Base-by-base conservation (phyloP, 2,888 invertebrate genomes). In the Aproaerema taeniolella region DNA sequence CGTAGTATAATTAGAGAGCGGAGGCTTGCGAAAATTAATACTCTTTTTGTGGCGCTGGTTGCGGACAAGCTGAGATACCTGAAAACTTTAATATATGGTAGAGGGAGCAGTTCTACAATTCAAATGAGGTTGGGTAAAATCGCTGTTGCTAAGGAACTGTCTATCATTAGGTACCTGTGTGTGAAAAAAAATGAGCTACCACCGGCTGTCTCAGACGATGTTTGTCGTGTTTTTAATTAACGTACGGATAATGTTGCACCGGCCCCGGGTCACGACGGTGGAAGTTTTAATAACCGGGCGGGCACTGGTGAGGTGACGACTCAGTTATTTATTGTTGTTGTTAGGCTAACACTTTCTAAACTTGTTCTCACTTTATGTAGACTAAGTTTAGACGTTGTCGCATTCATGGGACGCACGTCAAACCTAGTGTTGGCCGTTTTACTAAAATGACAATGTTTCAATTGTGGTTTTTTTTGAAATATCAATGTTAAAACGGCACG, bases 1-100 rank as follows among this genome's bases (percentile, higher is more conserved):
- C 61, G 56, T 72, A 65, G 32, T 34, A 72, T 76, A 77, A 80
- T 78, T 78, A 75, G 64, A 69, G 64, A 65, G 58, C 52, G 55
- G 62, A 51, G 57, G 58, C 62, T 61, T 53, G 59, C 52, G 71
- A 65, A 72, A 80, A 79, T 79, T 73, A 77, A 77, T 78, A 75
- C 69, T 63, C 53, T 59, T 59, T 68, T 70, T 73, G 52, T 45
- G 45, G 52, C 46, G 43, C 45, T 31, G 42, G 47, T 36, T 51
- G 47, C 45, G 49, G 47, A 33, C 24, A 6, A 17, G 12, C 32
- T 20, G 20, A 16, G 32, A 20, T 20, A 7, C 13, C 26, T 35
- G 25, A 35, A 35, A 35, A 26, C 26, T 35, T 35, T 7, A 20
- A 33, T 31, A 20, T 20, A 20, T n/a, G n/a, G n/a, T n/a, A n/a